These are phyloP conservation scores for Raja brachyura DNA, from an alignment of 2,113 vertebrate genomes.

Conservation along the genomic window DNA sequence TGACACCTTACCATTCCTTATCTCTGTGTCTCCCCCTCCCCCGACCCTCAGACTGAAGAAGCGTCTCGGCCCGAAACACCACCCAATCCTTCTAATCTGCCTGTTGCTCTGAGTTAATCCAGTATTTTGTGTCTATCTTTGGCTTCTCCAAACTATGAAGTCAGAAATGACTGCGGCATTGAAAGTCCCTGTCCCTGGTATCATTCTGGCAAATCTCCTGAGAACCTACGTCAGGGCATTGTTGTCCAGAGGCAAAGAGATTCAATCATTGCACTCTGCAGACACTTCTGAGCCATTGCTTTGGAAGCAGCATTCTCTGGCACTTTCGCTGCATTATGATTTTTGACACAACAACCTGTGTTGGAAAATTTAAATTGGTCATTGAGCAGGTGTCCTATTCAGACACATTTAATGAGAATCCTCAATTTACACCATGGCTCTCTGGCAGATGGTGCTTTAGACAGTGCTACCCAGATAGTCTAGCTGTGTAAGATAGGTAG, in stretches of 20 bases:
- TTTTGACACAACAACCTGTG: not conserved
- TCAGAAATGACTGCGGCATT: not conserved
- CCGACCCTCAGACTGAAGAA: too few relatives aligned
- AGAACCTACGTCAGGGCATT: not conserved
- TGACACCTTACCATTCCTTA: too few relatives aligned
- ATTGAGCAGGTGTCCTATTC: not conserved
- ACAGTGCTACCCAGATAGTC: not conserved
- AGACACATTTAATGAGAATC: constrained; percentile 3
- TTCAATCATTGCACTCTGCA: not conserved
- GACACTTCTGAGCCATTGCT: not conserved
- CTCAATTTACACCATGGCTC: constrained; percentile 25
- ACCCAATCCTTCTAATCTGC: too few relatives aligned
- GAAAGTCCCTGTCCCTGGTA: not conserved
- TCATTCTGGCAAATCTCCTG: not conserved
- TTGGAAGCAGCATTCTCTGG: not conserved
- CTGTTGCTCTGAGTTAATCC: too few relatives aligned
- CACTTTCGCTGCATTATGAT: not conserved
- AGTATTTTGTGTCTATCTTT: too few relatives aligned
- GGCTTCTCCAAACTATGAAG: not conserved
- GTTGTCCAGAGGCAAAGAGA: not conserved
- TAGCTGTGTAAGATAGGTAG: not conserved
- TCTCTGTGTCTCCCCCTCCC: too few relatives aligned
- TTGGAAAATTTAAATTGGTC: constrained; percentile 10
- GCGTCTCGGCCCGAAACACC: too few relatives aligned
- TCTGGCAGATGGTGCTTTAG: not conserved